Conservation (phyloP, 2,797 vertebrate species). For the Lacerta agilis region DNA sequence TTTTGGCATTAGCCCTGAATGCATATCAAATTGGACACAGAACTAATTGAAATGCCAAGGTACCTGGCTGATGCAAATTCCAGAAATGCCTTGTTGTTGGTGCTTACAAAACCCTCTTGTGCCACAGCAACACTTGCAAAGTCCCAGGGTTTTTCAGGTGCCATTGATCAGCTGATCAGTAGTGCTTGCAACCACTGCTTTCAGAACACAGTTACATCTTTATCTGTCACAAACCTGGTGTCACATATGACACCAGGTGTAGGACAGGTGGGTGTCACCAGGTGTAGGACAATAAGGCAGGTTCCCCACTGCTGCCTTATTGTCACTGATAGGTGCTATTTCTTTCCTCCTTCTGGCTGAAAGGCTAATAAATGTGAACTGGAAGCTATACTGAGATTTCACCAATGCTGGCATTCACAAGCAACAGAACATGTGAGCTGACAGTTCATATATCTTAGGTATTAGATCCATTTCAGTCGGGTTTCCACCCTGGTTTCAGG, state of each 20-base stretch:
- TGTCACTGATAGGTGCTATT: not conserved
- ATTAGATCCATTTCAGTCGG: not conserved
- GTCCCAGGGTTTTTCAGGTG: no score
- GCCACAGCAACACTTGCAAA: no score
- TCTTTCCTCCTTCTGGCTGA: not conserved
- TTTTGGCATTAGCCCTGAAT: conserved; percentile 28
- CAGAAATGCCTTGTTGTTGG: not conserved
- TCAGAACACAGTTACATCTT: no score
- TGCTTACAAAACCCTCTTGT: not conserved
- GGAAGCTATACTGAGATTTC: not conserved
- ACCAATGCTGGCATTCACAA: not conserved
- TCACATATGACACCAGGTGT: no score
- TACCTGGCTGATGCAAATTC: accelerated
- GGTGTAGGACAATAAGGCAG: no score
- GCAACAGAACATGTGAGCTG: not conserved
- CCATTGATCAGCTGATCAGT: no score
- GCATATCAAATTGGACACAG: not conserved
- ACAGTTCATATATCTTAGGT: not conserved
- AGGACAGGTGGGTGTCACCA: no score
- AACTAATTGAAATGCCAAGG: not conserved
- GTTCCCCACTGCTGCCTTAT: no score
- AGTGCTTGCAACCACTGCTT: no score
- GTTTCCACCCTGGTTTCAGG: no score
- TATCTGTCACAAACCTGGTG: no score
- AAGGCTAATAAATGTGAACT: not conserved